Percentiles rank a stretch among this genome's conserved stretches.
Evolutionary conservation across 2,113 vertebrate genomes (phyloP).

Genomic region (Balaeniceps rex): DNA sequence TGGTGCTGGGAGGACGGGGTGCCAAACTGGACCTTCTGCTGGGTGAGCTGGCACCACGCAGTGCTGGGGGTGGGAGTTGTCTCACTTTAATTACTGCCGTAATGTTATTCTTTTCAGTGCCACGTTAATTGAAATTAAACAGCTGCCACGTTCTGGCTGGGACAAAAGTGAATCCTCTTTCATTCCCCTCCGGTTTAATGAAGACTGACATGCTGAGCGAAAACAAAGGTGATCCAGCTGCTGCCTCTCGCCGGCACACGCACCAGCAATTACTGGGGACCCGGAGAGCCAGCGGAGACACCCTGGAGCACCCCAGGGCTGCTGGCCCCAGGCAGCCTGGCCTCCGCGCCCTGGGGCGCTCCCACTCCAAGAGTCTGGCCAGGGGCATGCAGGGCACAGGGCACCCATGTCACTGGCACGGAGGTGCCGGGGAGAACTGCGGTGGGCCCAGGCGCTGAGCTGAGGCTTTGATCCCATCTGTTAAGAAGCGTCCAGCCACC

Average conservation of each 20-base stretch:
- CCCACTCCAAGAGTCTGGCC: not conserved
- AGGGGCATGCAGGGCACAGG: rapidly evolving
- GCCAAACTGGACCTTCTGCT: not conserved
- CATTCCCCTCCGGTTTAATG: constrained; percentile 36
- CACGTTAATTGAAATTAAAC: constrained; percentile 76
- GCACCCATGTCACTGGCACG: rapidly evolving
- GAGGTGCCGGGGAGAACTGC: rapidly evolving
- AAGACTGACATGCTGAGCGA: constrained; percentile 51
- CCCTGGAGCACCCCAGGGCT: not conserved
- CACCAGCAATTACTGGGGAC: not conserved
- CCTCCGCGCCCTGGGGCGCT: rapidly evolving
- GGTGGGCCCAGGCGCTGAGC: rapidly evolving
- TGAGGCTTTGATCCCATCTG: not conserved
- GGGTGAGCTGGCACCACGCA: not conserved
- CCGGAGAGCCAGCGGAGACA: rapidly evolving
- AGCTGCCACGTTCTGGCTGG: constrained; percentile 53
- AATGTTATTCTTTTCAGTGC: constrained; percentile 59
- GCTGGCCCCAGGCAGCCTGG: not conserved
- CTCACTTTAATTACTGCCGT: constrained; percentile 66
- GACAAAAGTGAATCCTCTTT: constrained; percentile 61
- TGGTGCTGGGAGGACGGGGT: not conserved
- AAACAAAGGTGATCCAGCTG: constrained; percentile 45
- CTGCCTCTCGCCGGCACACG: not conserved
- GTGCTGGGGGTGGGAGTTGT: not conserved
- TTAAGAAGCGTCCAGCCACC: not conserved